Conservation (phyloP, 2,113 vertebrate genomes). For the Alosa alosa region DNA sequence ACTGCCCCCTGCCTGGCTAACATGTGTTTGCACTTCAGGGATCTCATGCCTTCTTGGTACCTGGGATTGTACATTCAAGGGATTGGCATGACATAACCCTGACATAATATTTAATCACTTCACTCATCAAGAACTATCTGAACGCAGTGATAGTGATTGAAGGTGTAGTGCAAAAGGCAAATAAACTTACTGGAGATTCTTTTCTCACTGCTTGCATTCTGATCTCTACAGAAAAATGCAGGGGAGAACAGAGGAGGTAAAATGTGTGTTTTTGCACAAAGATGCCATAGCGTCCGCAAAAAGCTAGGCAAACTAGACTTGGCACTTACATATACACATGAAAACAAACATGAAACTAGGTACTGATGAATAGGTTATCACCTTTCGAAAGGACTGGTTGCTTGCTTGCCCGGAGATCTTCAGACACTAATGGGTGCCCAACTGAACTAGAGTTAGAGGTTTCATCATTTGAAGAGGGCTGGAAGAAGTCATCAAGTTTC, state of each 20-base stretch:
- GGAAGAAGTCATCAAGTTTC: slow-evolving; percentile 55
- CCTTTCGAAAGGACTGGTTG: slow-evolving; percentile 22
- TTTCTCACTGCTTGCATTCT: neutral
- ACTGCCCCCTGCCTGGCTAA: slow-evolving; percentile 48
- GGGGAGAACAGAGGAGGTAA: neutral
- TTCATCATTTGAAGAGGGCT: slow-evolving; percentile 30
- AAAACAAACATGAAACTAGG: neutral
- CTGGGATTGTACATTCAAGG: neutral
- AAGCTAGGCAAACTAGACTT: neutral
- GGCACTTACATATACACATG: neutral
- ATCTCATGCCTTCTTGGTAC: slow-evolving; percentile 18
- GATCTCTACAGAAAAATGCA: neutral
- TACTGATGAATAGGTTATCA: neutral
- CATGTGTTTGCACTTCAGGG: slow-evolving; percentile 6
- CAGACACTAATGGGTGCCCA: neutral
- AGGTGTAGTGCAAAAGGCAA: neutral
- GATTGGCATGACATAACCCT: neutral
- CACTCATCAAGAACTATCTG: neutral
- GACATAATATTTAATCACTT: neutral
- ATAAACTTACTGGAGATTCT: neutral
- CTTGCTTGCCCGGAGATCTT: slow-evolving; percentile 45
- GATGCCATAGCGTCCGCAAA: neutral
- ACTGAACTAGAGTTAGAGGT: neutral
- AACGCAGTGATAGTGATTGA: neutral
- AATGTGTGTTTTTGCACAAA: neutral